These are phyloP conservation scores for Zelleria hepariella DNA, from an alignment of 2,888 invertebrate genomes.

Conservation along the genomic window DNA sequence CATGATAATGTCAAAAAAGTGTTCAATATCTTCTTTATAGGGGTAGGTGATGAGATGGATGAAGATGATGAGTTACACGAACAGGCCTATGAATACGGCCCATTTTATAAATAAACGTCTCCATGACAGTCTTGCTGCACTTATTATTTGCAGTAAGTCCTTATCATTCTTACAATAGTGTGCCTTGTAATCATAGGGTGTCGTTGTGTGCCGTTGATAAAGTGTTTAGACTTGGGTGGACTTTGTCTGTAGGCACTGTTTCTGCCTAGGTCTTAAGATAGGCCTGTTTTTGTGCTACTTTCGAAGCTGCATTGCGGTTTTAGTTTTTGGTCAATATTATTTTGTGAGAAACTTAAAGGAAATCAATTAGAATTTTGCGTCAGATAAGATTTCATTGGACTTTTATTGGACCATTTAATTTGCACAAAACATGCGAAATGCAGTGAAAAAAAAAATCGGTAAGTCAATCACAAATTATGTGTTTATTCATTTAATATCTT, in stretches of 20 bases:
- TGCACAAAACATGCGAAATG: too few species aligned
- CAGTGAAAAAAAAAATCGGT: too few species aligned
- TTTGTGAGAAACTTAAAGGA: neutral
- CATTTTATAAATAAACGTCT: conserved; percentile 57
- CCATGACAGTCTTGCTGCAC: conserved; percentile 26
- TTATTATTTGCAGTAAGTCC: conserved; percentile 44
- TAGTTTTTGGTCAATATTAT: neutral
- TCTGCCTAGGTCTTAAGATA: neutral
- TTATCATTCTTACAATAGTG: conserved; percentile 31
- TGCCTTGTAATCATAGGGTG: conserved; percentile 17
- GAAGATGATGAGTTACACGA: neutral
- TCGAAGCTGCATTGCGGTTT: neutral
- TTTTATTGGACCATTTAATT: too few species aligned
- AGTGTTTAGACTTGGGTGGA: conserved; percentile 7
- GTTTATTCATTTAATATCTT: too few species aligned
- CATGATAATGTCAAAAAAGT: too few species aligned
- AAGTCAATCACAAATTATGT: too few species aligned
- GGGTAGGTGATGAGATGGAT: neutral
- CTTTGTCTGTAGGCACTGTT: conserved; percentile 3
- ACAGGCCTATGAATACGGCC: conserved; percentile 38
- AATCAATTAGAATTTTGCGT: neutral
- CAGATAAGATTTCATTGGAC: too few species aligned
- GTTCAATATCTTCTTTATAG: too few species aligned
- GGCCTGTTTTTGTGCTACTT: neutral
- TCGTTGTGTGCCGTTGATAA: conserved; percentile 12